A percentile compares a stretch with the other conserved stretches of the same genome.
These are phyloP conservation scores for Pseudotriccus pelzelni DNA, from an alignment of 2,797 vertebrate species.

Conservation along the genomic window DNA sequence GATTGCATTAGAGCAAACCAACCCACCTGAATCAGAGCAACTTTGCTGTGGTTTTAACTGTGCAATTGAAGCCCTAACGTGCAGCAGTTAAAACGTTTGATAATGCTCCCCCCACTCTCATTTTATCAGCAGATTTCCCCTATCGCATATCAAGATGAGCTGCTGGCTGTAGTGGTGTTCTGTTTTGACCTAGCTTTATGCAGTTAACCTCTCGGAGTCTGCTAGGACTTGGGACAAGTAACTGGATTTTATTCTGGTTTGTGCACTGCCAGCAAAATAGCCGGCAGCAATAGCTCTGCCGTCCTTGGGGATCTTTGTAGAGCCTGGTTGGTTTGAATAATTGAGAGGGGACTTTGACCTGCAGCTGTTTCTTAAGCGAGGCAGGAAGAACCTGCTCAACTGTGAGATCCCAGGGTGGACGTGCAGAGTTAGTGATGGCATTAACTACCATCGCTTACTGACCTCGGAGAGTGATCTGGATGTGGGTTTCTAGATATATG, in stretches of 20 bases:
- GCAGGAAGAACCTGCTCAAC: constrained; percentile 47
- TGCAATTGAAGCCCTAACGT: background rate
- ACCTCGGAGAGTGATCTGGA: constrained; percentile 12
- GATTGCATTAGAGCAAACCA: background rate
- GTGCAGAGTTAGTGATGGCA: background rate
- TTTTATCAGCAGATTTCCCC: background rate
- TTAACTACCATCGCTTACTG: constrained; percentile 40
- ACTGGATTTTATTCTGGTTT: background rate
- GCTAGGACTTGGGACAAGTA: background rate
- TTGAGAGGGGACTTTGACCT: constrained; percentile 51
- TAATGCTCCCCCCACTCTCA: background rate
- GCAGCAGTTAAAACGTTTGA: background rate
- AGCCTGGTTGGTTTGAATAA: constrained; percentile 1
- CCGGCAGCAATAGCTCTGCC: background rate
- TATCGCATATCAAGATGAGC: background rate
- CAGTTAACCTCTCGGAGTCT: background rate
- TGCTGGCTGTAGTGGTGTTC: background rate
- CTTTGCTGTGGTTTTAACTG: background rate
- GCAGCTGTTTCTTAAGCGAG: constrained; percentile 48
- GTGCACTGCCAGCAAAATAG: constrained; percentile 30
- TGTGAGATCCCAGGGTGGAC: constrained; percentile 39
- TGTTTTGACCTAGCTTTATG: background rate
- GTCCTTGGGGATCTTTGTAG: constrained; percentile 23
- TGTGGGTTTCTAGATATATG: background rate
- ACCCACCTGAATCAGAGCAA: background rate